A percentile compares a stretch with the other conserved stretches of the same genome.
Conservation (phyloP, 1,140 invertebrate species). For the Saxidomus purpurata region DNA sequence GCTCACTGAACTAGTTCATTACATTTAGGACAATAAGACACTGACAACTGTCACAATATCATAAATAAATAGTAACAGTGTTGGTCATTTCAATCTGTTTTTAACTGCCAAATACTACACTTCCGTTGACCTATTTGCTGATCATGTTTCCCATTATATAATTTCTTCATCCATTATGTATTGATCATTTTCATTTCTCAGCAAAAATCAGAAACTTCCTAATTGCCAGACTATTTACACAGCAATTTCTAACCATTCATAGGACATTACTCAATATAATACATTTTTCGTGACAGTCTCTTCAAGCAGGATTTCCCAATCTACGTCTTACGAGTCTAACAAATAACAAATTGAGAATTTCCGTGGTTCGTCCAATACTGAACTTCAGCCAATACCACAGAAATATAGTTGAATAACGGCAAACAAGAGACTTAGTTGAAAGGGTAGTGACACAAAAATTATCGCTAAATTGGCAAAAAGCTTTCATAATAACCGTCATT, state of each 20-base stretch:
- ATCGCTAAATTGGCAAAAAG: not conserved
- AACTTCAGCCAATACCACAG: too few species aligned
- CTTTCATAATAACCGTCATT: too few species aligned
- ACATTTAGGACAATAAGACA: too few species aligned
- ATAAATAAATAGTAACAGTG: too few species aligned
- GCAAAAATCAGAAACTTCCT: not conserved
- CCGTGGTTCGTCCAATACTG: not conserved
- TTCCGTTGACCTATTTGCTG: too few species aligned
- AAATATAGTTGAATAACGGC: too few species aligned
- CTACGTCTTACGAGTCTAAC: not conserved
- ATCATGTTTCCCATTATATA: too few species aligned
- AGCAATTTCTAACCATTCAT: constrained; percentile 25
- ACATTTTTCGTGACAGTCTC: not conserved
- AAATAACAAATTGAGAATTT: constrained; percentile 20
- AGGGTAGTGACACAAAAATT: not conserved
- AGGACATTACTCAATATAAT: constrained; percentile 1
- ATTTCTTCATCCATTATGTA: not conserved
- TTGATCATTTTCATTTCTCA: not conserved
- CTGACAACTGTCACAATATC: too few species aligned
- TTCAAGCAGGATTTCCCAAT: not conserved
- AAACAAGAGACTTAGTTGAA: too few species aligned
- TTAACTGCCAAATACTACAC: too few species aligned
- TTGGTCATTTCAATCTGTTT: too few species aligned
- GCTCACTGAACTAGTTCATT: too few species aligned
- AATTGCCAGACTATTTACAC: not conserved